Percentiles rank a stretch among this genome's conserved stretches.
Conservation (phyloP, 2,888 invertebrate genomes). For the Scaptomyza caliginosa region DNA sequence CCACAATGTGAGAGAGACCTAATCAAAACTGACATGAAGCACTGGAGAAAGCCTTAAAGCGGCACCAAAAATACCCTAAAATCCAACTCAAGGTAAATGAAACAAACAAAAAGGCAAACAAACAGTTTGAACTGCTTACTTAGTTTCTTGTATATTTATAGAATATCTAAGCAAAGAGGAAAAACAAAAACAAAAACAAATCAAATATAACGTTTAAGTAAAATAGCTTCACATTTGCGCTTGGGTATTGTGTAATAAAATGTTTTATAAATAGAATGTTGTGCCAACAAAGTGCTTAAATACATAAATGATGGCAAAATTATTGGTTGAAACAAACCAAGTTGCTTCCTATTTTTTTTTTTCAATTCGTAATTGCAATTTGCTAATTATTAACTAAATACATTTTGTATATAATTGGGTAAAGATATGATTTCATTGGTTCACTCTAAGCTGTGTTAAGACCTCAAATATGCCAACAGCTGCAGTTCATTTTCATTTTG, state of each 20-base stretch:
- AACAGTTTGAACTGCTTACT: no score
- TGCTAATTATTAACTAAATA: no score
- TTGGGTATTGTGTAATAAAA: constrained; percentile 5
- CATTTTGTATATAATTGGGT: no score
- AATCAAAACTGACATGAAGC: constrained; percentile 47
- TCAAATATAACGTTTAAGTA: background rate
- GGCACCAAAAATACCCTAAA: background rate
- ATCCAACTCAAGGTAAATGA: background rate
- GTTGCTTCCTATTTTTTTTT: no score
- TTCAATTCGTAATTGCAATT: no score
- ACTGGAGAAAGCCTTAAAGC: background rate
- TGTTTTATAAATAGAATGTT: constrained; percentile 24
- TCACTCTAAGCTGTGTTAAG: no score
- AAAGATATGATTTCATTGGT: no score
- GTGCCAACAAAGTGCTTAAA: constrained; percentile 25
- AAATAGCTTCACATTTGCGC: background rate
- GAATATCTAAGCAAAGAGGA: no score
- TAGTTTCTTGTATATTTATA: background rate
- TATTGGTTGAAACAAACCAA: no score
- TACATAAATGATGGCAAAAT: constrained; percentile 14
- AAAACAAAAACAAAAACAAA: no score
- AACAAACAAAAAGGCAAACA: no score
- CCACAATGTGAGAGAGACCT: constrained; percentile 2
- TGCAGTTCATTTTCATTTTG: background rate
- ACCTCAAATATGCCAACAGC: no score